Percentiles rank a stretch among this genome's conserved stretches.
Conservation (phyloP, 1,140 invertebrate genomes). For the Sitobion miscanthi region DNA sequence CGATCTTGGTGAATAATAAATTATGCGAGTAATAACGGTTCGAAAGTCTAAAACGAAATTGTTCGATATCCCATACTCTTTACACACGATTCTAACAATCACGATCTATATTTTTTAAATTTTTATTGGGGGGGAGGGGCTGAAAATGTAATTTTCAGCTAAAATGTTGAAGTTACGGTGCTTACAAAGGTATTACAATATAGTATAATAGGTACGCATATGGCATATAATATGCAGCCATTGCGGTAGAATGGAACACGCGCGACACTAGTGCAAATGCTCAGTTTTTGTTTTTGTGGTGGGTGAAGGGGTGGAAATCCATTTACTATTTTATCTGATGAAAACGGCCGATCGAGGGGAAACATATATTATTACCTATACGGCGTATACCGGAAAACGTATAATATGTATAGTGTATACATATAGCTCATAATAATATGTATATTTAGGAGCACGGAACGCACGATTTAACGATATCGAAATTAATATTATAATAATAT, state of each 20-base stretch:
- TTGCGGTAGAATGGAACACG: not conserved
- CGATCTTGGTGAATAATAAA: not conserved
- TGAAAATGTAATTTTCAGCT: not conserved
- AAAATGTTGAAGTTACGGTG: not conserved
- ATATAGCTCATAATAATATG: too few relatives aligned
- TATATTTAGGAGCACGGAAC: not conserved
- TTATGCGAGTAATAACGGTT: not conserved
- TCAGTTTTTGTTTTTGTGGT: not conserved
- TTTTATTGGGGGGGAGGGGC: not conserved
- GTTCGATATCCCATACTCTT: not conserved
- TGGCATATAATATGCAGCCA: not conserved
- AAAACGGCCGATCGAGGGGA: not conserved
- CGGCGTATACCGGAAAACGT: not conserved
- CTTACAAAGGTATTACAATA: not conserved
- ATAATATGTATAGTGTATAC: not conserved
- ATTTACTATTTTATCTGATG: slow-evolving; percentile 8
- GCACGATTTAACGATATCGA: slow-evolving; percentile 7
- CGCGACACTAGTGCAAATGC: not conserved
- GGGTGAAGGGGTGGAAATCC: not conserved
- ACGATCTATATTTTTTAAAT: not conserved
- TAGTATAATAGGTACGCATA: not conserved
- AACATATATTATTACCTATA: not conserved
- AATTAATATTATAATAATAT: slow-evolving; percentile 17
- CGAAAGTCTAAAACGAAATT: not conserved
- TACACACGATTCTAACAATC: not conserved